phyloP scores from a whole-genome alignment of 1,140 invertebrate species.

The Bombyx mori region ASM3026992v2 NC_085118.1:8272501-8273000 shows the following conservation, averaged over 20 bases:
- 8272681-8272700: no score
- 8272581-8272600: constrained; percentile 52
- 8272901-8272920: neutral
- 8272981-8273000: neutral
- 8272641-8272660: no score
- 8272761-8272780: no score
- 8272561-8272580: constrained; percentile 46
- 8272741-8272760: no score
- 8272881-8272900: neutral
- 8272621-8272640: constrained; percentile 14
- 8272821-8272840: no score
- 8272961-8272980: neutral
- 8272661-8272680: no score
- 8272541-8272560: constrained; percentile 64
- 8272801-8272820: no score
- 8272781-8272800: no score
- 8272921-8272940: neutral
- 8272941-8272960: neutral
- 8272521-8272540: constrained; percentile 52
- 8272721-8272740: no score
- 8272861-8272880: neutral
- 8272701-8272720: no score
- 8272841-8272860: neutral
- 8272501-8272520: constrained; percentile 69
- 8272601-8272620: constrained; percentile 17